These are phyloP conservation scores for Cotesia congregata DNA, from an alignment of 2,888 invertebrate species.

Conservation along the genomic window DNA sequence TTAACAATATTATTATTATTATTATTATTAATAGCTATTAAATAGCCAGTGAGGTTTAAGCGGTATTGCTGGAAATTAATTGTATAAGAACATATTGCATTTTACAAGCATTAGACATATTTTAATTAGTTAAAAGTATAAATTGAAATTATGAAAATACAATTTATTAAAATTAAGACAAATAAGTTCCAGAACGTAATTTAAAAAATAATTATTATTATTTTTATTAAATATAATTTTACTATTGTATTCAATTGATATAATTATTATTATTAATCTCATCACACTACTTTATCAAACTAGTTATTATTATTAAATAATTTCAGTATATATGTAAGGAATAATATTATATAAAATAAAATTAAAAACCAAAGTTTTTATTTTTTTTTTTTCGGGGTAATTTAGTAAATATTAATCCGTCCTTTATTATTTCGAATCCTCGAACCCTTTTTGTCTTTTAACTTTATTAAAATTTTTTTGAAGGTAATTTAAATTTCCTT, in stretches of 20 bases:
- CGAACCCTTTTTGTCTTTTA: background rate
- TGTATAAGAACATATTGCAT: constrained; percentile 23
- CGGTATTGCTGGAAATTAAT: constrained; percentile 18
- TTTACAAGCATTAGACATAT: constrained; percentile 27
- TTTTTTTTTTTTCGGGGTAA: constrained; percentile 6
- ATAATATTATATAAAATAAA: background rate
- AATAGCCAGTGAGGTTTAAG: constrained; percentile 20
- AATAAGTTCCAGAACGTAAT: background rate
- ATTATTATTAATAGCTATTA: background rate
- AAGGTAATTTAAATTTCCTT: background rate
- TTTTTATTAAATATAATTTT: background rate
- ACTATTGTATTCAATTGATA: background rate
- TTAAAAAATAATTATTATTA: constrained; percentile 2
- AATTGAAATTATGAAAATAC: background rate
- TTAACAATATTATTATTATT: background rate
- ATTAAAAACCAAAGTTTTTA: background rate
- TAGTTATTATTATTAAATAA: background rate
- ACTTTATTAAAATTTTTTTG: background rate
- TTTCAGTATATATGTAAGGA: background rate
- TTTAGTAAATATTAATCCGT: constrained; percentile 17
- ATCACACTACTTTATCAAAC: no score
- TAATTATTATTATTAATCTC: constrained; percentile 4
- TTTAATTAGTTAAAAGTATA: constrained; percentile 7
- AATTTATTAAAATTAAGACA: background rate
- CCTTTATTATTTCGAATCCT: constrained; percentile 3